These are phyloP conservation scores for Crenuchus spilurus DNA, from an alignment of 2,797 vertebrate genomes.

Conservation along the genomic window DNA sequence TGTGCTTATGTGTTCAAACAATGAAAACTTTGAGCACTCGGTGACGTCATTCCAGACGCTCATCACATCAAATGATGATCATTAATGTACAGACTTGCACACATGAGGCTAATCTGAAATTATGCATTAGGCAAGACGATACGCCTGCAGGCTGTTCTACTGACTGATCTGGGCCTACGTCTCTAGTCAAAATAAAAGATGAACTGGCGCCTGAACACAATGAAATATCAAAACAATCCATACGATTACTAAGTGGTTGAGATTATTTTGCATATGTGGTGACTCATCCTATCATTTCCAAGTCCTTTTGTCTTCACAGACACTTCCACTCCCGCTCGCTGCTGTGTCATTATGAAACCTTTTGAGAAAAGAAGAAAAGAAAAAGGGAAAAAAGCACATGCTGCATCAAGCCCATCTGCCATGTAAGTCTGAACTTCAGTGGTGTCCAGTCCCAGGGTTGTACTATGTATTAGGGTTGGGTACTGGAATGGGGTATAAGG, in stretches of 20 bases:
- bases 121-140: neutral
- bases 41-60: no score
- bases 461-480: no score
- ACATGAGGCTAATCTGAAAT: neutral
- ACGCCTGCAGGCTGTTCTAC: neutral
- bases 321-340: neutral
- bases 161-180: neutral
- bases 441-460: no score
- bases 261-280: constrained; percentile 15
- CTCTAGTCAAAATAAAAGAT: constrained; percentile 17
- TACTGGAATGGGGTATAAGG: no score
- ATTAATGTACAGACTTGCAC: no score
- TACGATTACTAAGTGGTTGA: neutral
- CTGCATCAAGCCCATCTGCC: constrained; percentile 27
- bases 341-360: constrained; percentile 9
- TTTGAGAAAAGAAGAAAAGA: neutral
- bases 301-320: constrained; percentile 12
- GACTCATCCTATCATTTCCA: constrained; percentile 20
- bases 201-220: neutral
- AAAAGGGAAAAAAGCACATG: neutral
- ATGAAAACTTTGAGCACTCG: neutral
- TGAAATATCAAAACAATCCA: constrained; percentile 17
- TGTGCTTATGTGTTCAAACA: neutral
- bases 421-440: neutral
- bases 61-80: neutral